A percentile compares a stretch with the other conserved stretches of the same genome.
Conservation (phyloP, 2,113 vertebrate species). For the Strigops habroptila region DNA sequence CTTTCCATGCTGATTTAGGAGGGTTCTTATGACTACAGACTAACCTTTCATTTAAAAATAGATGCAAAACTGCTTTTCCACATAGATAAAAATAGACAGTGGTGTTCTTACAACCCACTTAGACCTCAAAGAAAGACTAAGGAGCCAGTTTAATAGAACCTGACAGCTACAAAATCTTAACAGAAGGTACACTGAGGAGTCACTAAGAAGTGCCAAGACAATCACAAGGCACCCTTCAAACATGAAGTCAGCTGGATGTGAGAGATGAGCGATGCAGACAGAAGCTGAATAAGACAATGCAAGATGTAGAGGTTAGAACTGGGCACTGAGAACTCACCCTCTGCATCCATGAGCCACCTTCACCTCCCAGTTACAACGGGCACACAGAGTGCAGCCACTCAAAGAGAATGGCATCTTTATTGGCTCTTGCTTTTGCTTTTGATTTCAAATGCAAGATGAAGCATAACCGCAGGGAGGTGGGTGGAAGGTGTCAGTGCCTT, state of each 20-base stretch:
- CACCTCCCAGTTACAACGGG: not conserved
- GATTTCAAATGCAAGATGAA: not conserved
- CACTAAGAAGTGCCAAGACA: conserved; percentile 7
- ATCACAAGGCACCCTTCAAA: conserved; percentile 16
- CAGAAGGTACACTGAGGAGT: conserved; percentile 27
- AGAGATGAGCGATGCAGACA: not conserved
- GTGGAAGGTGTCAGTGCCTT: not conserved
- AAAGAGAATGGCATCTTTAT: not conserved
- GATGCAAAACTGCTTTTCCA: conserved; percentile 3
- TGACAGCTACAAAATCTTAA: not conserved
- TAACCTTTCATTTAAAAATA: conserved; percentile 48
- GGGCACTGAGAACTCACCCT: not conserved
- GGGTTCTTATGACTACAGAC: conserved; percentile 13
- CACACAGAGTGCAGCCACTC: not conserved
- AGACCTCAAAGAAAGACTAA: not conserved
- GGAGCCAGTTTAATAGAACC: conserved; percentile 8
- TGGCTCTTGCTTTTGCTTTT: not conserved
- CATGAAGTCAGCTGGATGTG: not conserved
- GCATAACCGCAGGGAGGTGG: not conserved
- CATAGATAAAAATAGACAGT: conserved; percentile 27
- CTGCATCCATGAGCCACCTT: not conserved
- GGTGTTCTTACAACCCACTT: conserved; percentile 6
- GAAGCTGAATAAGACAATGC: not conserved
- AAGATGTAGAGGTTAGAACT: not conserved
- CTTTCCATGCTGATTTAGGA: not conserved